phyloP scores from a whole-genome alignment of 2,797 vertebrate species.

The Orientallactaga sibirica region DNA sequence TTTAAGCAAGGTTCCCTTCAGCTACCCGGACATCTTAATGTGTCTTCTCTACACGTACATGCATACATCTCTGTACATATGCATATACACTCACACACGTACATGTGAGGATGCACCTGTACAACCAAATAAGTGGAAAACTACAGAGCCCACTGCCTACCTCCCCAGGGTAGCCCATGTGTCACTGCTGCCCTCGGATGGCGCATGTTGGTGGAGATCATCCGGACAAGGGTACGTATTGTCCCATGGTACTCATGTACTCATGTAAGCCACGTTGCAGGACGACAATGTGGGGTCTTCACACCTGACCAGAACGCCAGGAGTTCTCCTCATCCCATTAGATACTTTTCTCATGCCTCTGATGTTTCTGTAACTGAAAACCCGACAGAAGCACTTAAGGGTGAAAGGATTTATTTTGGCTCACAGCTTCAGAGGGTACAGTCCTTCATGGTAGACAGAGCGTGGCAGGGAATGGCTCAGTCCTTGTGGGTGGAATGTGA shows the following conservation, averaged over 20 bases:
- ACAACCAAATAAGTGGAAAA: not conserved
- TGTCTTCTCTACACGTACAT: not conserved
- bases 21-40: not conserved
- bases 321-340: not conserved
- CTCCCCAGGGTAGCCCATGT: not conserved
- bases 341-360: not conserved
- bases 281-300: not conserved
- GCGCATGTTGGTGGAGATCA: not conserved
- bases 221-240: not conserved
- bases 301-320: not conserved
- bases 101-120: not conserved
- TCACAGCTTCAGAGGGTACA: not conserved
- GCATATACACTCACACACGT: fast-evolving
- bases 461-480: not conserved
- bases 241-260: not conserved
- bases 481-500: not conserved
- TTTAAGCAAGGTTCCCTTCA: not conserved
- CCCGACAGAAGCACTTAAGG: not conserved
- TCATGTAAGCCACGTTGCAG: not conserved
- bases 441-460: not conserved
- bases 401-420: not conserved
- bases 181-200: not conserved
- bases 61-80: no score
- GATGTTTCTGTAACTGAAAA: no score
- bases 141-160: not conserved